Evolutionary conservation across 1,140 invertebrate species (phyloP).

Genomic region (Pogonomyrmex barbatus): DNA sequence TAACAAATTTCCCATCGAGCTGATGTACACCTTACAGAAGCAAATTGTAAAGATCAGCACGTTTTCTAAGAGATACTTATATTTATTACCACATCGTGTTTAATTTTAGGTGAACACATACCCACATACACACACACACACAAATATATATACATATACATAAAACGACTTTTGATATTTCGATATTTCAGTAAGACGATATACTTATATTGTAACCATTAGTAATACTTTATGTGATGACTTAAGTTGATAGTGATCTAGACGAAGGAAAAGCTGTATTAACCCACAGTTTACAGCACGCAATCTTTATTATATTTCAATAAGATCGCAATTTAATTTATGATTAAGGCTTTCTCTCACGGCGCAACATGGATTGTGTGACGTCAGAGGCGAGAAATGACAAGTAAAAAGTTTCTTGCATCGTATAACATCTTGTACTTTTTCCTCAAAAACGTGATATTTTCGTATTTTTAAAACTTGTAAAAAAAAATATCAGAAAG

Average conservation of each 20-base stretch:
- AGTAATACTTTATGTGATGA: constrained; percentile 61
- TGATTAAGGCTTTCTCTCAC: neutral
- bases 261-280: constrained; percentile 26
- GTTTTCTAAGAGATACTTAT: constrained; percentile 72
- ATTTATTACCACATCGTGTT: constrained; percentile 69
- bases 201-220: constrained; percentile 58
- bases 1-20: constrained; percentile 48
- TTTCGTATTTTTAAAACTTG: no score
- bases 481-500: no score
- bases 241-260: constrained; percentile 35
- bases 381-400: no score
- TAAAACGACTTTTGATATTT: constrained; percentile 68
- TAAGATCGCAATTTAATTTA: constrained; percentile 51
- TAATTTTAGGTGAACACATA: constrained; percentile 67
- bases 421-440: no score
- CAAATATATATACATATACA: neutral
- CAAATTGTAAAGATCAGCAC: constrained; percentile 57
- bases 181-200: constrained; percentile 62
- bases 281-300: constrained; percentile 20
- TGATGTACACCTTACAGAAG: constrained; percentile 55
- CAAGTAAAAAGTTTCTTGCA: no score
- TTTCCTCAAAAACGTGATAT: no score
- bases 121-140: neutral
- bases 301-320: constrained; percentile 49
- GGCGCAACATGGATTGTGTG: no score